phyloP scores from a whole-genome alignment of 2,888 invertebrate genomes.

The Monoplex corrugatus region DNA sequence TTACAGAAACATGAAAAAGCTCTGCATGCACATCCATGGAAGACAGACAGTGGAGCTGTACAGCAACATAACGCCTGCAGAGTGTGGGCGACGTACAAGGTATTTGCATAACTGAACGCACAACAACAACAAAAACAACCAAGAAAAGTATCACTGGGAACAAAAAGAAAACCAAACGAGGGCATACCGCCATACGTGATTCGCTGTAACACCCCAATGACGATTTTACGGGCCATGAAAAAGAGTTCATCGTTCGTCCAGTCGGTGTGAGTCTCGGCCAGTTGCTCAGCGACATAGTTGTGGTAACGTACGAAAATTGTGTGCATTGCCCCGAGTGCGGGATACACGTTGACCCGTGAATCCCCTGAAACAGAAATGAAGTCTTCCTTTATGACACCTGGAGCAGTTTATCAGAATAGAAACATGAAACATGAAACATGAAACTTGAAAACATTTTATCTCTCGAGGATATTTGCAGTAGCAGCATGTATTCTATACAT shows the following conservation, averaged over 20 bases:
- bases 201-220: slow-evolving; percentile 32
- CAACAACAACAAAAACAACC: background rate
- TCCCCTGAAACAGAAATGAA: slow-evolving; percentile 52
- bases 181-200: slow-evolving; percentile 34
- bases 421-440: too few species aligned
- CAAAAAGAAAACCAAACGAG: too few species aligned
- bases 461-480: too few species aligned
- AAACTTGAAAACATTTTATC: too few species aligned
- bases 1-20: too few species aligned
- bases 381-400: background rate
- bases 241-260: slow-evolving; percentile 60
- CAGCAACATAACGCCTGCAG: too few species aligned
- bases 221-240: slow-evolving; percentile 56
- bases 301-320: slow-evolving; percentile 61
- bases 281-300: slow-evolving; percentile 56
- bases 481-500: too few species aligned
- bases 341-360: slow-evolving; percentile 59
- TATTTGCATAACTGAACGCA: too few species aligned
- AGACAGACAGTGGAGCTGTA: too few species aligned
- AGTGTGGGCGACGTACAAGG: too few species aligned
- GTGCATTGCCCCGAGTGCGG: slow-evolving; percentile 58
- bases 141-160: background rate
- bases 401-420: too few species aligned
- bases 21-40: too few species aligned
- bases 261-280: slow-evolving; percentile 42